Percentiles rank a stretch among this genome's conserved stretches.
Conservation (phyloP, 2,797 vertebrate genomes). For the Echeneis naucrates region DNA sequence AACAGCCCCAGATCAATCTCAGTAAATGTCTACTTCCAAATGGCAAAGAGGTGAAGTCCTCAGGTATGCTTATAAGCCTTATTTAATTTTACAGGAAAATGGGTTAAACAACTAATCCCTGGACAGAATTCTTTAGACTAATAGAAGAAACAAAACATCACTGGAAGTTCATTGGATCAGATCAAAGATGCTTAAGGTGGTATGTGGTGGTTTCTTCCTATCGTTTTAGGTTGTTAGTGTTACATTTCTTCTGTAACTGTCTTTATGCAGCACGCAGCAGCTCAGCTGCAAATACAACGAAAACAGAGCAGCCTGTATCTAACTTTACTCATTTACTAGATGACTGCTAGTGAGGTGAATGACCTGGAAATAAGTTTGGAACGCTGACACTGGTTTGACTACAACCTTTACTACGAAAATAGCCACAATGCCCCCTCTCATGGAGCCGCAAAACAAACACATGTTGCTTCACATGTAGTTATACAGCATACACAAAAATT, state of each 20-base stretch:
- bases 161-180: constrained; percentile 10
- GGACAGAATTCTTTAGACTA: constrained; percentile 12
- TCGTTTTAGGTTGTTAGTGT: not conserved
- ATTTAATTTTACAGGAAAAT: constrained; percentile 45
- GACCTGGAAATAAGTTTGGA: not conserved
- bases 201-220: not conserved
- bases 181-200: not conserved
- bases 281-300: constrained; percentile 4
- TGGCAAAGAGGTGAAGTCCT: constrained; percentile 8
- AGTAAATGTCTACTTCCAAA: not conserved
- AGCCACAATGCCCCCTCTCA: too few relatives aligned
- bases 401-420: too few relatives aligned
- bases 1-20: constrained; percentile 7
- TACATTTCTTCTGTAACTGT: not conserved
- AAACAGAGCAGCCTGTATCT: not conserved
- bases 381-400: not conserved
- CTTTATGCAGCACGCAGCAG: not conserved
- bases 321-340: not conserved
- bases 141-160: not conserved
- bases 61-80: too few relatives aligned
- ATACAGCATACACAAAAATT: too few relatives aligned
- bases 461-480: too few relatives aligned
- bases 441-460: too few relatives aligned
- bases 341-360: not conserved
- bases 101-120: constrained; percentile 40